Evolutionary conservation across 2,888 invertebrate genomes (phyloP).

Genomic region (Xestia sexstrigata): DNA sequence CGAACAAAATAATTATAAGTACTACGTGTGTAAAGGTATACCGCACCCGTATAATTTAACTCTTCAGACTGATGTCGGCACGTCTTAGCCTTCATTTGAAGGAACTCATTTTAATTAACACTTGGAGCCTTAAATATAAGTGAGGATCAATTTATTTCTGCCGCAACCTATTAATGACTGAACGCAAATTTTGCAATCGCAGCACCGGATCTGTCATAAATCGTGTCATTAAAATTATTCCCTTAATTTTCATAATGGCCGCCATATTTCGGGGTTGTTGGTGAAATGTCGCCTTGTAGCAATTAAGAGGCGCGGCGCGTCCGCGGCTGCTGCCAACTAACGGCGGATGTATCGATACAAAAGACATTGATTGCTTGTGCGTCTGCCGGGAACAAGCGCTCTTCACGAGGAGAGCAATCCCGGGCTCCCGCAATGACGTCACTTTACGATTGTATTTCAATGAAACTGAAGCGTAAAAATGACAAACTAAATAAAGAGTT

Average conservation of each 20-base stretch:
- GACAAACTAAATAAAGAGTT: conserved; percentile 59
- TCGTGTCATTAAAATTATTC: conserved; percentile 56
- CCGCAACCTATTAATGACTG: conserved; percentile 36
- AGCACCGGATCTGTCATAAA: conserved; percentile 53
- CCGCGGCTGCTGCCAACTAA: conserved; percentile 60
- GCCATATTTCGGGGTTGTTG: conserved; percentile 43
- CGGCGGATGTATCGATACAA: conserved; percentile 63
- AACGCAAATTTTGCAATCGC: conserved; percentile 44
- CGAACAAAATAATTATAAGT: conserved; percentile 55
- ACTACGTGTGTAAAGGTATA: conserved; percentile 42
- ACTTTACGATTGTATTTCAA: conserved; percentile 30
- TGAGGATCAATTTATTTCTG: conserved; percentile 44
- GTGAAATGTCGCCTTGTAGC: conserved; percentile 56
- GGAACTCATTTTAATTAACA: conserved; percentile 56
- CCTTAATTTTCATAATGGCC: conserved; percentile 51
- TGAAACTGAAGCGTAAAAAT: conserved; percentile 48
- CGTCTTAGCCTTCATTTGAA: conserved; percentile 24
- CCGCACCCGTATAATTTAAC: conserved; percentile 31
- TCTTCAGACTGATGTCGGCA: conserved; percentile 22
- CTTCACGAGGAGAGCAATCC: not conserved
- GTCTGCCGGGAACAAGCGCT: conserved; percentile 18
- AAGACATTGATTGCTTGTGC: conserved; percentile 62
- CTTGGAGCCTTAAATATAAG: conserved; percentile 29
- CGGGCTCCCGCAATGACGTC: conserved; percentile 10
- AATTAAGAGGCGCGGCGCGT: conserved; percentile 52